Conservation (phyloP, 2,797 vertebrate genomes). For the Sebastes itinus region DNA sequence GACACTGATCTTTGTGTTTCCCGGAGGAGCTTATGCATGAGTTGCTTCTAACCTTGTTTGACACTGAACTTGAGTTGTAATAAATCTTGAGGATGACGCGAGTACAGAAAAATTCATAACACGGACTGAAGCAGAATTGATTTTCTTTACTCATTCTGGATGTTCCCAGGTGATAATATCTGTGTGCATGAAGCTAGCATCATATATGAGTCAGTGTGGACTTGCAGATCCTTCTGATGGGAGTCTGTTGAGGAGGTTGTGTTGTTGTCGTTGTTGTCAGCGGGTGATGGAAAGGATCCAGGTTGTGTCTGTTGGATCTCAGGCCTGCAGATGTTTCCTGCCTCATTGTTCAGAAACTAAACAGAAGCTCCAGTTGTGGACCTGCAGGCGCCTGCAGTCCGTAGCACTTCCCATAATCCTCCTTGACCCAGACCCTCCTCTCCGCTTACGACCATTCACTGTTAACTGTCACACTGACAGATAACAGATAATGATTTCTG, state of each 20-base stretch:
- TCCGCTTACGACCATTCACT: background rate
- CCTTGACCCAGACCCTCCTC: background rate
- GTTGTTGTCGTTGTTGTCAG: slow-evolving; percentile 32
- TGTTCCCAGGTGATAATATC: background rate
- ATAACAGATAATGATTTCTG: background rate
- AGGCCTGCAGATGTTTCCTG: slow-evolving; percentile 81
- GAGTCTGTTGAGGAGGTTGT: background rate
- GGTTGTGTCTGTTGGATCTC: slow-evolving; percentile 54
- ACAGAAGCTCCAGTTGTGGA: slow-evolving; percentile 66
- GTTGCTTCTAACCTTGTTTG: background rate
- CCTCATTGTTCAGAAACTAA: slow-evolving; percentile 77
- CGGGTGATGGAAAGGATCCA: slow-evolving; percentile 46
- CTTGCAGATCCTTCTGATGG: background rate
- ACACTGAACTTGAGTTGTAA: background rate
- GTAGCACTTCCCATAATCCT: slow-evolving; percentile 19
- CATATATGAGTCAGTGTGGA: background rate
- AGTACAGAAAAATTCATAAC: background rate
- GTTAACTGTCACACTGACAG: background rate
- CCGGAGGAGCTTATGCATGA: background rate
- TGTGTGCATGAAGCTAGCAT: background rate
- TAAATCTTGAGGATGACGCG: background rate
- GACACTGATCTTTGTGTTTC: background rate
- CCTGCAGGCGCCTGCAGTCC: slow-evolving; percentile 53
- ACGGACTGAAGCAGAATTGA: background rate
- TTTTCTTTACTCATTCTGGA: background rate